Evolutionary conservation across 2,797 vertebrate species (phyloP), one percentile per base, ranked within the genome.

Genomic region (Pelobates cultripes): DNA sequence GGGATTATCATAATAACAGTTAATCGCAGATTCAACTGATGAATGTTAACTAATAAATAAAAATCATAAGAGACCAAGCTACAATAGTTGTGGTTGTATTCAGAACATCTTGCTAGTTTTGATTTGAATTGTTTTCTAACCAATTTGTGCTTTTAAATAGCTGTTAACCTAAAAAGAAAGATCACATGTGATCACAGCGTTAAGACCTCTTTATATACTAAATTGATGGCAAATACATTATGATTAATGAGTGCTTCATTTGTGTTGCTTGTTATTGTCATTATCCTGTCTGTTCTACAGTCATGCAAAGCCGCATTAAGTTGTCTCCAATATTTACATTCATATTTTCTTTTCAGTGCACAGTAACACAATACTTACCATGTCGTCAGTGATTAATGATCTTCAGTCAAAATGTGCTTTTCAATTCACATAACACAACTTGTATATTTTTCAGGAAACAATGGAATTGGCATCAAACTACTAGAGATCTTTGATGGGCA

Each of bases 341-440:
- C 61, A 73, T 43, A 77, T 77, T 77, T 76, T 57, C 43, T 75
- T 81, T 82, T 67, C 44, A 66, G 44, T 64, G 74, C 43, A 12
- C 41, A 53, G 80, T 77, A 77, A 77, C 69, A 77, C 13, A 77
- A 76, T 71, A 76, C 74, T 82, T 72, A 43, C 14, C 41, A 81
- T 76, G 40, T 67, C 60, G 43, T 5, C 15, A 43, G 40, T 66
- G 60, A 82, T 77, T 66, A 77, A 72, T 73, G 57, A 43, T 71
- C 69, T 77, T 71, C 61, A 43, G 42, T 82, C 41, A 82, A 17
- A 57, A 55, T 66, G 60, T 44, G 63, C 80, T 64, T 43, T 71
- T 51, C 14, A 53, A 74, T 70, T 10, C 67, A 43, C 43, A 43
- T 77, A 70, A 81, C 57, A 76, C 73, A 71, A 45, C 57, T 53